Conservation (phyloP, 1,140 invertebrate species). For the Portunus trituberculatus region DNA sequence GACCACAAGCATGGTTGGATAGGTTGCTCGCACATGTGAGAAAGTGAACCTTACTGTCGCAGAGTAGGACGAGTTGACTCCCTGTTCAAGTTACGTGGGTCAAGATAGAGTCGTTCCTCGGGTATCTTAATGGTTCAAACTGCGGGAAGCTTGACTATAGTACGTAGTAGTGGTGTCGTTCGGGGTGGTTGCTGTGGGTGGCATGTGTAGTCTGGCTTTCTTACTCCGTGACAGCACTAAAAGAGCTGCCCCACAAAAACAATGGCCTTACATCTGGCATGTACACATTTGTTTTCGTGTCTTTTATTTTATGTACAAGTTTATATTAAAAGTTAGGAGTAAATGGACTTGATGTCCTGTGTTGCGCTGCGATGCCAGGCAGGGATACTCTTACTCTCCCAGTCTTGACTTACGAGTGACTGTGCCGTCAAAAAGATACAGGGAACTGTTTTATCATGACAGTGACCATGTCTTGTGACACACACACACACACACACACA, state of each 20-base stretch:
- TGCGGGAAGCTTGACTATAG: too few relatives aligned
- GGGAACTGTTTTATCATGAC: not conserved
- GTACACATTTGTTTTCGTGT: not conserved
- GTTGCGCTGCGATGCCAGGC: too few relatives aligned
- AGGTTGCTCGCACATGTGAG: too few relatives aligned
- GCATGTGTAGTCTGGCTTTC: not conserved
- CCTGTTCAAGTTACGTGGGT: not conserved
- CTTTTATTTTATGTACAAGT: not conserved
- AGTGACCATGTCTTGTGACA: not conserved
- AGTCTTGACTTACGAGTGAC: not conserved
- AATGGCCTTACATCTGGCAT: not conserved
- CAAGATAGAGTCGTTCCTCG: not conserved
- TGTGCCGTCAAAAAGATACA: not conserved
- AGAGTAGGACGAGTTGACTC: not conserved
- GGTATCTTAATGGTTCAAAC: not conserved
- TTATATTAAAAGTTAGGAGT: not conserved
- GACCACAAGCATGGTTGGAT: too few relatives aligned
- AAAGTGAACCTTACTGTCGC: not conserved
- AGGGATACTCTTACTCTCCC: too few relatives aligned
- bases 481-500: conserved; percentile 42
- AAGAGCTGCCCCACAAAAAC: not conserved
- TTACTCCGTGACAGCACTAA: not conserved
- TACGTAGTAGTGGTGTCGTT: not conserved
- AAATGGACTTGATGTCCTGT: not conserved
- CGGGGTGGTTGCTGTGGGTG: not conserved